Conservation (phyloP, 2,888 invertebrate genomes). For the Euplagia quadripunctaria region DNA sequence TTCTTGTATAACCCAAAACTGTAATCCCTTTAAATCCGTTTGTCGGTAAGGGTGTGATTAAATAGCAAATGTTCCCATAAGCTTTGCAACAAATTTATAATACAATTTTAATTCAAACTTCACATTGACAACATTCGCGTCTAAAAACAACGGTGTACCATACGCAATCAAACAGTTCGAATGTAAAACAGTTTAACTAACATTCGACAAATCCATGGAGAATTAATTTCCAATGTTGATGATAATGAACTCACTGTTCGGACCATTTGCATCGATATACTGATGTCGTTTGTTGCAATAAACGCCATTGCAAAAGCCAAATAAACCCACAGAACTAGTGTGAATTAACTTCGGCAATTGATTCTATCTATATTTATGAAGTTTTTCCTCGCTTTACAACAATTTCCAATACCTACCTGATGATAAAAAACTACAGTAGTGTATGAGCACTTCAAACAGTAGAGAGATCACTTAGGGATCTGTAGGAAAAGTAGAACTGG, state of each 20-base stretch:
- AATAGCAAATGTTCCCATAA: neutral
- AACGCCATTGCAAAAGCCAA: constrained; percentile 63
- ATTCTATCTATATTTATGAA: neutral
- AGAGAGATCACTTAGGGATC: too few species aligned
- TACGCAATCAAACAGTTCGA: constrained; percentile 54
- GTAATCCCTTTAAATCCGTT: too few species aligned
- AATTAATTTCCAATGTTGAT: constrained; percentile 77
- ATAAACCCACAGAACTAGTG: constrained; percentile 52
- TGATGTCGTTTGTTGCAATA: constrained; percentile 68
- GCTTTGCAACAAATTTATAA: neutral
- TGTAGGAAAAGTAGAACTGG: too few species aligned
- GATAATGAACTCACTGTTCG: constrained; percentile 72
- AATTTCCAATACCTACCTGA: neutral
- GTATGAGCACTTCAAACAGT: too few species aligned
- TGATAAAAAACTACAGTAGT: too few species aligned
- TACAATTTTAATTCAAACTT: neutral
- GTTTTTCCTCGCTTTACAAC: neutral
- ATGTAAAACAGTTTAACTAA: constrained; percentile 68
- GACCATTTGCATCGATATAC: constrained; percentile 75
- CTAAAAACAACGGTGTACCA: constrained; percentile 23
- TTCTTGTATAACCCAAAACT: too few species aligned
- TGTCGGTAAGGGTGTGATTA: too few species aligned
- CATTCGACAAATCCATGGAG: constrained; percentile 60
- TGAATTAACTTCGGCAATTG: constrained; percentile 24
- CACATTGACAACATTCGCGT: neutral